These are phyloP conservation scores for Drosophila tristis DNA, from an alignment of 1,140 invertebrate genomes.

Conservation along the genomic window DNA sequence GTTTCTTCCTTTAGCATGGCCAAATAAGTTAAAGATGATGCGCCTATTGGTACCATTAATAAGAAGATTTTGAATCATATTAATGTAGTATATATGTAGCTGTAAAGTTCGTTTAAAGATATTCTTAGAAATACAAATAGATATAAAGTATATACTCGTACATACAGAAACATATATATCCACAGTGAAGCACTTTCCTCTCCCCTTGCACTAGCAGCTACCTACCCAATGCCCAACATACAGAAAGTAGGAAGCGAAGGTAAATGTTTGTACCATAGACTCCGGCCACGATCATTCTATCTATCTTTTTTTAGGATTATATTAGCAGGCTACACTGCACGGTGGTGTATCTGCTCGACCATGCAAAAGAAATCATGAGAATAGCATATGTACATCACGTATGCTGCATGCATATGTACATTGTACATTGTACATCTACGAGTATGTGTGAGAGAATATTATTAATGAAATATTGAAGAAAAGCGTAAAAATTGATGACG, in stretches of 20 bases:
- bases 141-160: background rate
- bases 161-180: constrained; percentile 14
- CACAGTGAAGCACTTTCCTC: constrained; percentile 30
- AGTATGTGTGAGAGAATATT: constrained; percentile 10
- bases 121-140: constrained; percentile 48
- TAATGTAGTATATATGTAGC: constrained; percentile 59
- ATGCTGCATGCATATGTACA: background rate
- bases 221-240: background rate
- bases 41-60: constrained; percentile 37
- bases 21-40: constrained; percentile 26
- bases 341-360: constrained; percentile 13
- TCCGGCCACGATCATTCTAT: background rate
- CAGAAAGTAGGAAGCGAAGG: background rate
- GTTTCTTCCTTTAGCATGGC: constrained; percentile 33
- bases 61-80: constrained; percentile 61
- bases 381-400: too few relatives aligned
- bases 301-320: constrained; percentile 15
- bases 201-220: background rate
- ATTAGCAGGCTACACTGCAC: too few relatives aligned
- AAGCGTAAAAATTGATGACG: constrained; percentile 38
- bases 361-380: background rate
- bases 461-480: constrained; percentile 32
- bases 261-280: too few relatives aligned
- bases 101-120: constrained; percentile 57
- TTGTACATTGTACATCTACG: constrained; percentile 18